phyloP scores from a whole-genome alignment of 2,888 invertebrate genomes.

The Eremobia ochroleuca region DNA sequence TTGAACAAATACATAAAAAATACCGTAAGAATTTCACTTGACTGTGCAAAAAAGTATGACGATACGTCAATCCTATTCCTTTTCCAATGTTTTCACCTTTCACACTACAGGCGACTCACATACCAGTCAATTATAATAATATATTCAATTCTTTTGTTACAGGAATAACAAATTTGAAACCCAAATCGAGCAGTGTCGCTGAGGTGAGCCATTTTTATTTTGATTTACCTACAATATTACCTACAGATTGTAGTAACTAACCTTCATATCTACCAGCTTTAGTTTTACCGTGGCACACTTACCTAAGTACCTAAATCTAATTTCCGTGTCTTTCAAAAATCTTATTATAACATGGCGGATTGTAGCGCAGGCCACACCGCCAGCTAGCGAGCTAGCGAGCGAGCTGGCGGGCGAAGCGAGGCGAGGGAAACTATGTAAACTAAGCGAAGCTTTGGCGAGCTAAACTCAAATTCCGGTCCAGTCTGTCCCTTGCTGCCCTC shows the following conservation, averaged over 20 bases:
- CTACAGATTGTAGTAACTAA: constrained; percentile 19
- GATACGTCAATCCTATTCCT: neutral
- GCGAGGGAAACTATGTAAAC: too few species aligned
- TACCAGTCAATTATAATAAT: constrained; percentile 26
- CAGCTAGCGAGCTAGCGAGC: too few species aligned
- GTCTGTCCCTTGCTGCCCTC: too few species aligned
- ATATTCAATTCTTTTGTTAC: constrained; percentile 61
- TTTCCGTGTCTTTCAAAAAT: neutral
- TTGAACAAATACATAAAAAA: too few species aligned
- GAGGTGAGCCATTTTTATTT: constrained; percentile 59
- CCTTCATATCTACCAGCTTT: constrained; percentile 3
- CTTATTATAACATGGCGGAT: neutral
- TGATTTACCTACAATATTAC: neutral
- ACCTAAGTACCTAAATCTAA: constrained; percentile 1
- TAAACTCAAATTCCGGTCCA: too few species aligned
- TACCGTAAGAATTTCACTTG: neutral
- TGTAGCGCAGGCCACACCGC: too few species aligned
- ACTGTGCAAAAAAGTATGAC: neutral
- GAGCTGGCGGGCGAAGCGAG: too few species aligned
- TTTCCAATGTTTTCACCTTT: neutral
- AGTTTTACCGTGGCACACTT: neutral
- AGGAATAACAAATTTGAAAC: constrained; percentile 61
- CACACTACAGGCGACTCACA: neutral
- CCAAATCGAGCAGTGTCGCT: constrained; percentile 50
- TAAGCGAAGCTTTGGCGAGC: too few species aligned